Evolutionary conservation across 2,797 vertebrate genomes (phyloP).

Genomic region (Sebastes taczanowskii): DNA sequence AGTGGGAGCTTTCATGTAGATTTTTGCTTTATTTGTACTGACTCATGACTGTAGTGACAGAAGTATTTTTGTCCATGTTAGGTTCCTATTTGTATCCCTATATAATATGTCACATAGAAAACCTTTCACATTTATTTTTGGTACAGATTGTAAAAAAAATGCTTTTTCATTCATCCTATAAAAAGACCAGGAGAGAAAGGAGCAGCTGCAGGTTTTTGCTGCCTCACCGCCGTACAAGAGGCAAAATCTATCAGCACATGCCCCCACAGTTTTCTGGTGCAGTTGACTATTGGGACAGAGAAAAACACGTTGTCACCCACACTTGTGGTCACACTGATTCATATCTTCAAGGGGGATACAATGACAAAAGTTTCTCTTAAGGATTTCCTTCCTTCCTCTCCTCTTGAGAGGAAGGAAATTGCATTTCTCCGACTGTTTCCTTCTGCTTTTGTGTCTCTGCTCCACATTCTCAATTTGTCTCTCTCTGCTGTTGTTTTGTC

Average conservation of each 20-base stretch:
- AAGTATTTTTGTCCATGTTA: background rate
- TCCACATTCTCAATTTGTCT: slow-evolving; percentile 53
- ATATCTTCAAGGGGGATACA: slow-evolving; percentile 17
- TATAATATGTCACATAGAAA: slow-evolving; percentile 1
- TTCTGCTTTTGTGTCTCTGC: slow-evolving; percentile 38
- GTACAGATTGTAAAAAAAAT: background rate
- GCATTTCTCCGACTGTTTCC: slow-evolving; percentile 23
- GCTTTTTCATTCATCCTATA: background rate
- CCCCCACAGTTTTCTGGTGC: background rate
- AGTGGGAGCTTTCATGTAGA: background rate
- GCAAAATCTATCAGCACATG: slow-evolving; percentile 2
- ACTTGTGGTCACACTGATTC: slow-evolving; percentile 28
- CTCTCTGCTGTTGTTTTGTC: slow-evolving; percentile 51
- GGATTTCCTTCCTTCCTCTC: slow-evolving; percentile 1
- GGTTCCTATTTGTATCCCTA: background rate
- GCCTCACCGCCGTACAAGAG: background rate
- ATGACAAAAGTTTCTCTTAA: background rate
- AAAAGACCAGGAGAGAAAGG: background rate
- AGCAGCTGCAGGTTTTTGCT: background rate
- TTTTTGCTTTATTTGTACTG: background rate
- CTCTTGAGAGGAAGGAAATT: slow-evolving; percentile 33
- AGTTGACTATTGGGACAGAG: slow-evolving; percentile 6
- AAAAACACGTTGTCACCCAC: slow-evolving; percentile 16
- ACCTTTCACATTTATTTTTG: slow-evolving; percentile 2
- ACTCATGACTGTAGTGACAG: background rate